phyloP scores from a whole-genome alignment of 2,113 vertebrate species.

The Rostratula benghalensis region DNA sequence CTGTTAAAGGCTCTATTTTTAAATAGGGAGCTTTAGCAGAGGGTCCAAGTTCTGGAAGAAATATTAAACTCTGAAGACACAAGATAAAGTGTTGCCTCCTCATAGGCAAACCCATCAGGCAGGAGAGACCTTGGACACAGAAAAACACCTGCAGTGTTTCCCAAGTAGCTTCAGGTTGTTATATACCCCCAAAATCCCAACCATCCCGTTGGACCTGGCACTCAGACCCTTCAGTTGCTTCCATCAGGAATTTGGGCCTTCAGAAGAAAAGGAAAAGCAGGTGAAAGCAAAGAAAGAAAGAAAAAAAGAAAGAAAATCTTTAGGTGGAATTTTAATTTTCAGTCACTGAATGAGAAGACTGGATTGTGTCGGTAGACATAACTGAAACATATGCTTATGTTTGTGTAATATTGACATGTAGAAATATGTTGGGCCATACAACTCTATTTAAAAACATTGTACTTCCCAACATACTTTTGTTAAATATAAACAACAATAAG shows the following conservation, averaged over 20 bases:
- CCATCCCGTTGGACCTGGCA: background rate
- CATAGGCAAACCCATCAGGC: background rate
- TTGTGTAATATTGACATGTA: background rate
- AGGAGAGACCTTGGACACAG: background rate
- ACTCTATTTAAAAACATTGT: background rate
- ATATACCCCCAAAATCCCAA: background rate
- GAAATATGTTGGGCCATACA: background rate
- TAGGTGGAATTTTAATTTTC: background rate
- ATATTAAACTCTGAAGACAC: background rate
- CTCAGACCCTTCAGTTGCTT: background rate
- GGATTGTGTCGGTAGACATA: background rate
- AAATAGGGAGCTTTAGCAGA: background rate
- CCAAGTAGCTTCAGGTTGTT: background rate
- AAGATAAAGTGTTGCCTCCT: background rate
- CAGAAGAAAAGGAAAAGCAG: background rate
- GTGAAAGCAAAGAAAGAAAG: background rate
- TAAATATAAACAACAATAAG: background rate
- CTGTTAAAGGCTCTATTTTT: background rate
- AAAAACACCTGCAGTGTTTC: background rate
- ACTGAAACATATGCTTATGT: background rate
- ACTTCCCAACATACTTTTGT: background rate
- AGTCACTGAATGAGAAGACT: background rate
- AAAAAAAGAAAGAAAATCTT: background rate
- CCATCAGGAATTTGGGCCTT: background rate
- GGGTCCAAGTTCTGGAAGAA: background rate